Evolutionary conservation across 2,888 invertebrate genomes (phyloP).

Genomic region (Rhingia rostrata): DNA sequence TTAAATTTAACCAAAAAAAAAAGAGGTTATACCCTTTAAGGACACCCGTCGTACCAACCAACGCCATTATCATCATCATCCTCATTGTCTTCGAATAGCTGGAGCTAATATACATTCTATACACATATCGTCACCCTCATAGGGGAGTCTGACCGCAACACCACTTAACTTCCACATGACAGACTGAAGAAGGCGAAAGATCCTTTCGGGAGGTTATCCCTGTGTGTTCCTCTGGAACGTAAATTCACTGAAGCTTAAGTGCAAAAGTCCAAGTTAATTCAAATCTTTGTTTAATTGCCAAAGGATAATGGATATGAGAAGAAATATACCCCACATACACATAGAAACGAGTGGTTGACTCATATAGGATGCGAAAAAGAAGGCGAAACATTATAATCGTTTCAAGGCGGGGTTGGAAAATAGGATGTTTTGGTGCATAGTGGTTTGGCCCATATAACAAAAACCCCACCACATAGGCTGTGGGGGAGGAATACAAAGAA

Average conservation of each 20-base stretch:
- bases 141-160: constrained; percentile 61
- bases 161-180: constrained; percentile 45
- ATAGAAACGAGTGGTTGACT: constrained; percentile 4
- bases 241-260: constrained; percentile 64
- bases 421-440: neutral
- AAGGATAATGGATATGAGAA: constrained; percentile 59
- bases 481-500: constrained; percentile 13
- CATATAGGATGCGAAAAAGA: constrained; percentile 8
- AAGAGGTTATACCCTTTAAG: constrained; percentile 37
- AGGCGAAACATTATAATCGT: constrained; percentile 32
- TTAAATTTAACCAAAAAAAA: constrained; percentile 46
- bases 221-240: constrained; percentile 35
- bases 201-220: constrained; percentile 1
- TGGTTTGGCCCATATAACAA: neutral
- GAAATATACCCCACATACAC: constrained; percentile 32
- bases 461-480: neutral
- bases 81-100: neutral
- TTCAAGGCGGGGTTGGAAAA: neutral
- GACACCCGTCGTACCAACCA: neutral
- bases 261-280: constrained; percentile 71
- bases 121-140: constrained; percentile 55
- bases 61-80: constrained; percentile 2
- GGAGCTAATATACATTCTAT: constrained; percentile 45
- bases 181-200: constrained; percentile 10
- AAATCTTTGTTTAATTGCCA: constrained; percentile 72